Evolutionary conservation across 2,113 vertebrate genomes (phyloP).

Genomic region (Tachysurus fulvidraco): DNA sequence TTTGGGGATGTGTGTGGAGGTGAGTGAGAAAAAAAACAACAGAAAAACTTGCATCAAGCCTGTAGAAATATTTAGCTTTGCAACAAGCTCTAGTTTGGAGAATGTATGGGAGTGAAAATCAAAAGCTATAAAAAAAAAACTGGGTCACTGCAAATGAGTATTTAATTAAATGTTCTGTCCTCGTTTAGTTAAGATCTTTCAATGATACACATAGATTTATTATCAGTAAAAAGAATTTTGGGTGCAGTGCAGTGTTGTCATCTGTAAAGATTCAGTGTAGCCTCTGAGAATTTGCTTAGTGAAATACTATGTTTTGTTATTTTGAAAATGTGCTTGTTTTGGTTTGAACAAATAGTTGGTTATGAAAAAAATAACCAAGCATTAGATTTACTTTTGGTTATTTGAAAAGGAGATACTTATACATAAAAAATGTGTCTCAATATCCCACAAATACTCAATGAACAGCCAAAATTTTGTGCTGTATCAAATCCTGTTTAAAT

Average conservation of each 20-base stretch:
- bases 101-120: background rate
- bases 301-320: background rate
- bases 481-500: background rate
- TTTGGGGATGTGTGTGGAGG: conserved; percentile 12
- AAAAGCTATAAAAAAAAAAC: conserved; percentile 1
- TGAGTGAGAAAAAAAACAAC: background rate
- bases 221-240: background rate
- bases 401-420: background rate
- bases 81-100: conserved; percentile 16
- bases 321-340: background rate
- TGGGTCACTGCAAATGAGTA: conserved; percentile 17
- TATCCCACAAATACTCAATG: background rate
- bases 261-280: background rate
- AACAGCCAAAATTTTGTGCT: background rate
- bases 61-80: conserved; percentile 22
- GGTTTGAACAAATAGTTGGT: background rate
- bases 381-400: background rate
- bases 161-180: conserved; percentile 32
- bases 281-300: background rate
- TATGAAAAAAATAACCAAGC: background rate
- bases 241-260: background rate
- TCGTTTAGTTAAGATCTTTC: conserved; percentile 17
- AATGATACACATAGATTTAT: background rate
- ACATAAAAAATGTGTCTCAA: background rate
- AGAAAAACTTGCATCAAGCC: background rate